Evolutionary conservation across 1,140 invertebrate genomes (phyloP), one percentile per base, ranked within the genome.

Genomic region (Drosophila suzukii): DNA sequence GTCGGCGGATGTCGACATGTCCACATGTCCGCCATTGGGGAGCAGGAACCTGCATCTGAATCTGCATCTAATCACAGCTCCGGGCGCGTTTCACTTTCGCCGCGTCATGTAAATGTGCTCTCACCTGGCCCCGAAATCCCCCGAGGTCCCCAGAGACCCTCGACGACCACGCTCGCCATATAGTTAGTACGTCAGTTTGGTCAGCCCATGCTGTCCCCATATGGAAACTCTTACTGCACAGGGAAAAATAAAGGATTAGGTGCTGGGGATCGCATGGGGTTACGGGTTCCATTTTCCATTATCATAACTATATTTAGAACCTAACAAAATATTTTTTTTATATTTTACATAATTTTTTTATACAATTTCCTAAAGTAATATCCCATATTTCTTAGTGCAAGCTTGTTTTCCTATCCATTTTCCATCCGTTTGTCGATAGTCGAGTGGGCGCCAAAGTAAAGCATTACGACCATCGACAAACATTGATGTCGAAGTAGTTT

Each of bases 31-130:
- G 61, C 57, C 56, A 75, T 71, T 66, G 78, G 53, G 59, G 58
- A 60, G 43, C 80, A 79, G 77, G 70, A 54, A 56, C 53, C 74
- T 66, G 67, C 63, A 81, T 85, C 83, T 84, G 68, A 47, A 55
- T 47, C 73, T 66, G 67, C 63, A 85, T 85, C 83, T 84, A 84
- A 84, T 84, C 81, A 77, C 53, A 60, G 78, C 73, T 66, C 63
- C 63, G 36, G 67, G 78, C 67, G 66, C 81, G 67, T 86, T 88
- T 86, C 75, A 86, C 82, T 86, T 86, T 86, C 82, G 82, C 82
- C 66, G 83, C 79, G 82, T 86, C 83, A 88, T 88, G 82, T 86
- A 86, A 85, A 85, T 86, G 65, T 67, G 82, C 81, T 83, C 75
- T 88, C 74, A 82, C 79, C 80, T 50, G 54, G 49, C 53, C 43